phyloP scores from a whole-genome alignment of 2,113 vertebrate genomes.

The Scatophagus argus region DNA sequence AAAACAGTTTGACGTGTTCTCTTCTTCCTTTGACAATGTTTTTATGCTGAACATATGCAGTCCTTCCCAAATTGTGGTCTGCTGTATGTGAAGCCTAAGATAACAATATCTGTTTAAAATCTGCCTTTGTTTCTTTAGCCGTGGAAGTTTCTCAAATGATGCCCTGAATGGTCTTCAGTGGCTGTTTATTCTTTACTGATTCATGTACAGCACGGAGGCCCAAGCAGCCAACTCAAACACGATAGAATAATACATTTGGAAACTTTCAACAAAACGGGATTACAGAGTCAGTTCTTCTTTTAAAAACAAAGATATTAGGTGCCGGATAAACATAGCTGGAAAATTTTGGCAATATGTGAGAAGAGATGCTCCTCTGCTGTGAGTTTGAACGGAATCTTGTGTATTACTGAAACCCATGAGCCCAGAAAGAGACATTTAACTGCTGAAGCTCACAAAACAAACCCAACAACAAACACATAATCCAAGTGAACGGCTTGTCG shows the following conservation, averaged over 20 bases:
- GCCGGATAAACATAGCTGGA: conserved; percentile 60
- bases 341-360: conserved; percentile 38
- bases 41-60: conserved; percentile 57
- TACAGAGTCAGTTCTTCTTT: conserved; percentile 52
- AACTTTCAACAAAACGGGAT: conserved; percentile 67
- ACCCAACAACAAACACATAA: conserved; percentile 2
- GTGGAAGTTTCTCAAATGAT: conserved; percentile 63
- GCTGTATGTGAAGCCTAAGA: conserved; percentile 65
- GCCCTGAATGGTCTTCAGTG: conserved; percentile 58
- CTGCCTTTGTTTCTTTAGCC: conserved; percentile 75
- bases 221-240: conserved; percentile 75
- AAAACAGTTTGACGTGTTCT: conserved; percentile 39
- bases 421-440: not conserved
- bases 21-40: conserved; percentile 64
- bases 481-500: not conserved
- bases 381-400: not conserved
- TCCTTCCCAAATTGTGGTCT: conserved; percentile 61
- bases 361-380: not conserved
- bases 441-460: conserved; percentile 8
- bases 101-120: conserved; percentile 69
- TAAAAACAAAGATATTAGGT: conserved; percentile 66
- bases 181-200: conserved; percentile 65
- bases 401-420: no score
- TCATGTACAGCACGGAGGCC: conserved; percentile 44
- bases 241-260: conserved; percentile 73